A percentile compares a stretch with the other conserved stretches of the same genome.
These are phyloP conservation scores for Heliopora coerulea DNA, from an alignment of 92 coral and sea anemone species.

Conservation along the genomic window DNA sequence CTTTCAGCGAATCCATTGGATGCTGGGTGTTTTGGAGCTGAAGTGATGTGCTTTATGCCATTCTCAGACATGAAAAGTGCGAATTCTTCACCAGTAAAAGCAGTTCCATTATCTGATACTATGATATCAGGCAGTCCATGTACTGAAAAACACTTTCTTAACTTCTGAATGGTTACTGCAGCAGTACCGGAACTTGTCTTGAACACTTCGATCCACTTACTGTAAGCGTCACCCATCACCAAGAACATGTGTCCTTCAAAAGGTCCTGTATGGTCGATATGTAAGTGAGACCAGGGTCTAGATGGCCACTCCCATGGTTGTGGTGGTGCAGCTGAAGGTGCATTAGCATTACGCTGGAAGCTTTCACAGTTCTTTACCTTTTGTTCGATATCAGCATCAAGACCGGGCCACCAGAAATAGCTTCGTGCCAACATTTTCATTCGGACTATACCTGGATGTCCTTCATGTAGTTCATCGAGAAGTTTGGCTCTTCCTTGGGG, in stretches of 20 bases:
- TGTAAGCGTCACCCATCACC: constrained; percentile 22
- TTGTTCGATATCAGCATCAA: not conserved
- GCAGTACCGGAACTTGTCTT: not conserved
- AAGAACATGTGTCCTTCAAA: constrained; percentile 28
- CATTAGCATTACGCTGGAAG: not conserved
- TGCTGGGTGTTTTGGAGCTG: constrained; percentile 51
- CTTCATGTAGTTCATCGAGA: constrained; percentile 19
- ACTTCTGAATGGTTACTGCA: constrained; percentile 6
- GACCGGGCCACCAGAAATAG: constrained; percentile 28
- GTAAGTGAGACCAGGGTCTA: not conserved
- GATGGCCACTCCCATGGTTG: constrained; percentile 12
- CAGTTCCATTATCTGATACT: constrained; percentile 35
- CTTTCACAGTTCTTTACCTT: not conserved
- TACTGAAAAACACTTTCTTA: constrained; percentile 7
- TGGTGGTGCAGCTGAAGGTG: not conserved
- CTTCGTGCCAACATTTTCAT: constrained; percentile 22
- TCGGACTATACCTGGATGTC: not conserved
- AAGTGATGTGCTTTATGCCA: constrained; percentile 46
- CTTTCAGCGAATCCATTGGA: constrained; percentile 51
- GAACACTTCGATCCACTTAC: constrained; percentile 36
- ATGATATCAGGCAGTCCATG: constrained; percentile 23
- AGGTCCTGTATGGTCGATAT: constrained; percentile 6
- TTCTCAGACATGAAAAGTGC: constrained; percentile 37
- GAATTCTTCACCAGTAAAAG: constrained; percentile 43
- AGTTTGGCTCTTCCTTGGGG: constrained; percentile 43